Percentiles rank a stretch among this genome's conserved stretches.
Evolutionary conservation across 1,140 invertebrate species (phyloP).

Genomic region (Halyomorpha halys): DNA sequence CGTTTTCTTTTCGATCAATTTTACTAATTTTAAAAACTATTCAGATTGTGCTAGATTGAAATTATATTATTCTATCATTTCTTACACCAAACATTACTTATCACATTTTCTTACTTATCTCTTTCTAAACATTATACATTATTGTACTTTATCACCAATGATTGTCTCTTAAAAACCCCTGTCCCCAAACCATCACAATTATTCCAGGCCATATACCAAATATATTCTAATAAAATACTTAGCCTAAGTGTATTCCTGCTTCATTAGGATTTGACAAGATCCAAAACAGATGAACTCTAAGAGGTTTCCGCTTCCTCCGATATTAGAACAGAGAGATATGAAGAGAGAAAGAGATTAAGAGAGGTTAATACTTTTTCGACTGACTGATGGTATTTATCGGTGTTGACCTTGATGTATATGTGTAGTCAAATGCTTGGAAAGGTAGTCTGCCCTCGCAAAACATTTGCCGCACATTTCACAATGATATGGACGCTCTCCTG

Average conservation of each 20-base stretch:
- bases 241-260: slow-evolving; percentile 1
- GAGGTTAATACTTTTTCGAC: neutral
- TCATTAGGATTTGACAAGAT: neutral
- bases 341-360: slow-evolving; percentile 6
- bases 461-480: slow-evolving; percentile 85
- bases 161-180: slow-evolving; percentile 13
- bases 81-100: slow-evolving; percentile 4
- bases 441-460: slow-evolving; percentile 76
- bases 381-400: slow-evolving; percentile 1
- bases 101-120: slow-evolving; percentile 1
- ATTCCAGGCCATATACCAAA: slow-evolving; percentile 6
- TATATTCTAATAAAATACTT: slow-evolving; percentile 8
- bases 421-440: slow-evolving; percentile 82
- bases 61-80: neutral
- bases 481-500: slow-evolving; percentile 75
- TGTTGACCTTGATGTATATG: slow-evolving; percentile 53
- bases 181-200: slow-evolving; percentile 4
- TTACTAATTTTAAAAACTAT: neutral
- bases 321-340: neutral
- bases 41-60: slow-evolving; percentile 2
- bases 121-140: neutral
- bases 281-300: slow-evolving; percentile 6
- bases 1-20: neutral
- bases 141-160: slow-evolving; percentile 19
- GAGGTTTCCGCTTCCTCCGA: slow-evolving; percentile 12